Percentiles rank a stretch among this genome's conserved stretches.
phyloP scores from a whole-genome alignment of 2,797 vertebrate species.

The Margarornis squamiger region DNA sequence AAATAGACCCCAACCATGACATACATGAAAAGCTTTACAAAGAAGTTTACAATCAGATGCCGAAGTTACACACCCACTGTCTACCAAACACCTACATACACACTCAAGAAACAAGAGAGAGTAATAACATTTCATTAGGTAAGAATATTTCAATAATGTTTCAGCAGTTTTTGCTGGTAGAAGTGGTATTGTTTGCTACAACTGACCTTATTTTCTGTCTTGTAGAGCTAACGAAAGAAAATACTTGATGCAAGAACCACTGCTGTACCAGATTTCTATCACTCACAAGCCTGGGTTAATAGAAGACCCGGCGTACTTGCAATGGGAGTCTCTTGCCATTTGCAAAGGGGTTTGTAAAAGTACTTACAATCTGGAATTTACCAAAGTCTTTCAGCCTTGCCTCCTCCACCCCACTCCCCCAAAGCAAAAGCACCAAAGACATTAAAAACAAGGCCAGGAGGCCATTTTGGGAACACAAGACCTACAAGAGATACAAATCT shows the following conservation, averaged over 20 bases:
- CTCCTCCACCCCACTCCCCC: not conserved
- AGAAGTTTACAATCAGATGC: not conserved
- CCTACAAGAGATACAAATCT: not conserved
- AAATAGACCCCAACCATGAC: not conserved
- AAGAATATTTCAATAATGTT: not conserved
- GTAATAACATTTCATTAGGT: not conserved
- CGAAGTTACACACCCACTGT: not conserved
- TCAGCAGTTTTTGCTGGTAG: not conserved
- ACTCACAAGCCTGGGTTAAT: not conserved
- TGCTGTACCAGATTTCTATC: not conserved
- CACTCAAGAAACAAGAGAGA: not conserved
- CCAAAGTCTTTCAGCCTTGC: not conserved
- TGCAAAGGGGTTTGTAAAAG: not conserved
- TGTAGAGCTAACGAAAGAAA: not conserved
- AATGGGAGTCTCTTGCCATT: not conserved
- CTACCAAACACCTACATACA: rapidly evolving
- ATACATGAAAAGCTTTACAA: not conserved
- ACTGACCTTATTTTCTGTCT: not conserved
- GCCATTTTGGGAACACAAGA: not conserved
- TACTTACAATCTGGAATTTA: not conserved
- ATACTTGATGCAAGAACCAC: not conserved
- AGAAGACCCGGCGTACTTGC: not conserved
- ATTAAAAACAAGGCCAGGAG: not conserved
- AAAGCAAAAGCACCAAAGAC: not conserved
- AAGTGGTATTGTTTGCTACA: not conserved